These are phyloP conservation scores for Andrena bicolor DNA, from an alignment of 2,888 invertebrate species.

Conservation along the genomic window DNA sequence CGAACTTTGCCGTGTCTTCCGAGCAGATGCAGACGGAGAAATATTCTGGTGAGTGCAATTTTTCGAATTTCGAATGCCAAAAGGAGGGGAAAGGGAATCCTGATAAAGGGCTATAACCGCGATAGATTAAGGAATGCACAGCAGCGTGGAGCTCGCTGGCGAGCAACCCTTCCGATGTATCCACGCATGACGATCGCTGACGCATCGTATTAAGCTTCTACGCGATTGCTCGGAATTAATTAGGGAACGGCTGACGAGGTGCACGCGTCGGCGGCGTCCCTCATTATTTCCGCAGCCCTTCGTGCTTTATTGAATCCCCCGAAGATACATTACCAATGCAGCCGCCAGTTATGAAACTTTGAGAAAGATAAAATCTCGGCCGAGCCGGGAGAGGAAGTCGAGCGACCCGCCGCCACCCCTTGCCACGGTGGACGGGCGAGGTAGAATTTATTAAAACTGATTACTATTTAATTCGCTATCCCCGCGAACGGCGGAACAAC, in stretches of 20 bases:
- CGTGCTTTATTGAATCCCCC: slow-evolving; percentile 53
- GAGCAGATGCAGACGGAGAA: slow-evolving; percentile 80
- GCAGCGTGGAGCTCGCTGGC: neutral
- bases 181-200: slow-evolving; percentile 45
- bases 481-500: slow-evolving; percentile 4
- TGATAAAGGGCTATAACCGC: neutral
- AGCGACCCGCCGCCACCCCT: neutral
- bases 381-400: slow-evolving; percentile 19
- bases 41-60: slow-evolving; percentile 76
- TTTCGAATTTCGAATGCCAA: neutral
- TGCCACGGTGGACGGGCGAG: neutral
- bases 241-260: slow-evolving; percentile 55
- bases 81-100: neutral
- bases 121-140: neutral
- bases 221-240: slow-evolving; percentile 56
- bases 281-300: slow-evolving; percentile 47
- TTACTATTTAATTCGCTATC: slow-evolving; percentile 50
- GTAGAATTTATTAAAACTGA: slow-evolving; percentile 54
- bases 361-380: slow-evolving; percentile 50
- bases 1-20: slow-evolving; percentile 86
- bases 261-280: slow-evolving; percentile 48
- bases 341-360: slow-evolving; percentile 54
- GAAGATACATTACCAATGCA: slow-evolving; percentile 58
- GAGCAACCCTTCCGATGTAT: slow-evolving; percentile 15
- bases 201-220: slow-evolving; percentile 38